Evolutionary conservation across 2,797 vertebrate genomes (phyloP).

Genomic region (Crocodylus rhombifer): DNA sequence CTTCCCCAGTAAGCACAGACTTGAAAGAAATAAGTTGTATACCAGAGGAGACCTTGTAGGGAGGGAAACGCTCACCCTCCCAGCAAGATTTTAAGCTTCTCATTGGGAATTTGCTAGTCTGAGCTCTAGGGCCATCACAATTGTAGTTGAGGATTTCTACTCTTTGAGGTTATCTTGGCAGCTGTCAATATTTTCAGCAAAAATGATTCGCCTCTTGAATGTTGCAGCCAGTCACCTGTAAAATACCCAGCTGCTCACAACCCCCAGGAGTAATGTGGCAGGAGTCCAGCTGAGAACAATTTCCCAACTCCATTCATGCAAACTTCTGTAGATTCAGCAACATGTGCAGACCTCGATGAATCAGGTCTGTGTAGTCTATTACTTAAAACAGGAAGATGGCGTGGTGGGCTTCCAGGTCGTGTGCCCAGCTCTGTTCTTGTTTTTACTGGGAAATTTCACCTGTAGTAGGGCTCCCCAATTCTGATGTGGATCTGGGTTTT

Average conservation of each 20-base stretch:
- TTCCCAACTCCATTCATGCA: neutral
- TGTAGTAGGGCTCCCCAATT: neutral
- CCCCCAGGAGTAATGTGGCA: neutral
- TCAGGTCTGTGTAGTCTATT: accelerated
- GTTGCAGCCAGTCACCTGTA: neutral
- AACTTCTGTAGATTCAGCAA: accelerated
- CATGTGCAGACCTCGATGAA: neutral
- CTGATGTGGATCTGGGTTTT: neutral
- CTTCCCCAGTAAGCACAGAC: neutral
- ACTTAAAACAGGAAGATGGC: neutral
- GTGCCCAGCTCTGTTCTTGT: neutral
- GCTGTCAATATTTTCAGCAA: neutral
- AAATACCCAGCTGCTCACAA: neutral
- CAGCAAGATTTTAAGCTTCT: neutral
- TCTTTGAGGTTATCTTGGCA: neutral
- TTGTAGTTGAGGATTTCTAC: conserved; percentile 3
- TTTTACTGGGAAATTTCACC: neutral
- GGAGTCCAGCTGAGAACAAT: neutral
- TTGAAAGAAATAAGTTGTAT: conserved; percentile 13
- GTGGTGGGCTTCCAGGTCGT: neutral
- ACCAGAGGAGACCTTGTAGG: neutral
- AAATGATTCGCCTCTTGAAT: neutral
- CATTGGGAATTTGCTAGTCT: neutral
- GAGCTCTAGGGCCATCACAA: conserved; percentile 48
- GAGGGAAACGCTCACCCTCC: conserved; percentile 35